Percentiles rank a stretch among this genome's conserved stretches.
Conservation (phyloP, 2,888 invertebrate species). For the Brenthis daphne region DNA sequence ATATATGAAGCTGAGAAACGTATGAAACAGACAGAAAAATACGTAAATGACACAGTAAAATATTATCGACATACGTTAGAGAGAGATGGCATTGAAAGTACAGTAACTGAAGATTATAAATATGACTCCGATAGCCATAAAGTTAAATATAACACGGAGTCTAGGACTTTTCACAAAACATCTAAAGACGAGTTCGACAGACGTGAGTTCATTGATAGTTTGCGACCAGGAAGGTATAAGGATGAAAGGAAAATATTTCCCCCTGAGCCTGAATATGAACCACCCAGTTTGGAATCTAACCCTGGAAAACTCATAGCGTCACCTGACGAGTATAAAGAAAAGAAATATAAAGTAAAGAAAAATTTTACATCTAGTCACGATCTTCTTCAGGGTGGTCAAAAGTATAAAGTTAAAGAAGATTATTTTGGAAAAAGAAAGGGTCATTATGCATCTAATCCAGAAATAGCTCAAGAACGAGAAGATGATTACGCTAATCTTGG, state of each 20-base stretch:
- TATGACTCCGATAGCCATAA: constrained; percentile 74
- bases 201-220: constrained; percentile 65
- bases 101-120: constrained; percentile 76
- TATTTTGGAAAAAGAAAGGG: constrained; percentile 75
- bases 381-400: constrained; percentile 67
- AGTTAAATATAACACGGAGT: constrained; percentile 71
- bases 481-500: constrained; percentile 75
- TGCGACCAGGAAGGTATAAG: constrained; percentile 59
- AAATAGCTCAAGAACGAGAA: constrained; percentile 80
- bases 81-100: constrained; percentile 81
- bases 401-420: constrained; percentile 72
- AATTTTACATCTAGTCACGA: constrained; percentile 78
- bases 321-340: constrained; percentile 82
- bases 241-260: constrained; percentile 67
- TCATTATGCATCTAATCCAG: constrained; percentile 84
- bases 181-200: constrained; percentile 67
- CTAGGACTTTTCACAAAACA: constrained; percentile 63
- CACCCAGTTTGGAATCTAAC: constrained; percentile 85
- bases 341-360: constrained; percentile 75
- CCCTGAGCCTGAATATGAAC: constrained; percentile 83
- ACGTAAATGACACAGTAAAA: constrained; percentile 80
- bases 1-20: constrained; percentile 72
- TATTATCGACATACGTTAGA: constrained; percentile 81
- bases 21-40: constrained; percentile 79
- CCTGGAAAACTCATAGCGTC: constrained; percentile 81